A percentile compares a stretch with the other conserved stretches of the same genome.
Evolutionary conservation across 2,797 vertebrate genomes (phyloP).

Genomic region (Numenius phaeopus): DNA sequence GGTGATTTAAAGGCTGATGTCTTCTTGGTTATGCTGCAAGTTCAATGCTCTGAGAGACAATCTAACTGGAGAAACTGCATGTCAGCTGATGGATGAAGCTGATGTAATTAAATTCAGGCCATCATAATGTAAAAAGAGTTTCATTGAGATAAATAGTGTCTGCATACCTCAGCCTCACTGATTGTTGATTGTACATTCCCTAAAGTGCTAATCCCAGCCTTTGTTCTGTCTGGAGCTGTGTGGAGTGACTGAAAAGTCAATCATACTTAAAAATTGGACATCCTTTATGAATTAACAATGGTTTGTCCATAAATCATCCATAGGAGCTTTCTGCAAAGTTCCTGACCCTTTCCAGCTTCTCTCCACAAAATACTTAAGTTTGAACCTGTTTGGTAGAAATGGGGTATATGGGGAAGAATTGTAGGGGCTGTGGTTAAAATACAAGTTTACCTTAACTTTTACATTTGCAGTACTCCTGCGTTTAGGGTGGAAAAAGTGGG

Average conservation of each 20-base stretch:
- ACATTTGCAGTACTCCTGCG: background rate
- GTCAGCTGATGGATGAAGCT: slow-evolving; percentile 63
- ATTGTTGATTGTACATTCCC: slow-evolving; percentile 1
- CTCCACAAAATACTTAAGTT: background rate
- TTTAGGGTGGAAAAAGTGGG: background rate
- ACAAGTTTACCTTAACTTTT: background rate
- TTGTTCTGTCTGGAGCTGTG: background rate
- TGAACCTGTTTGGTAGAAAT: background rate
- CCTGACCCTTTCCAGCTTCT: background rate
- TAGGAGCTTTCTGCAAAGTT: background rate
- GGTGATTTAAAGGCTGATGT: slow-evolving; percentile 61
- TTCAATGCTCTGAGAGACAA: slow-evolving; percentile 45
- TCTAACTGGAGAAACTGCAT: slow-evolving; percentile 41
- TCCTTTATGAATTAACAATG: background rate
- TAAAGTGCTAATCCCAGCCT: slow-evolving; percentile 4
- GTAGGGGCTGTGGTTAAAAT: background rate
- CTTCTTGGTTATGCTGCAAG: slow-evolving; percentile 34
- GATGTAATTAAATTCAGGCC: slow-evolving; percentile 59
- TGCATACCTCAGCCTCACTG: slow-evolving; percentile 9
- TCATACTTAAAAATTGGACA: slow-evolving; percentile 8
- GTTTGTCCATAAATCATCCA: background rate
- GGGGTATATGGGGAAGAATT: background rate
- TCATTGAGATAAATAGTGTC: slow-evolving; percentile 55
- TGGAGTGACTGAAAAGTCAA: slow-evolving; percentile 33
- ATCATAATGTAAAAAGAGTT: slow-evolving; percentile 28